A percentile compares a stretch with the other conserved stretches of the same genome.
Evolutionary conservation across 2,113 vertebrate species (phyloP).

Genomic region (Trinectes maculatus): DNA sequence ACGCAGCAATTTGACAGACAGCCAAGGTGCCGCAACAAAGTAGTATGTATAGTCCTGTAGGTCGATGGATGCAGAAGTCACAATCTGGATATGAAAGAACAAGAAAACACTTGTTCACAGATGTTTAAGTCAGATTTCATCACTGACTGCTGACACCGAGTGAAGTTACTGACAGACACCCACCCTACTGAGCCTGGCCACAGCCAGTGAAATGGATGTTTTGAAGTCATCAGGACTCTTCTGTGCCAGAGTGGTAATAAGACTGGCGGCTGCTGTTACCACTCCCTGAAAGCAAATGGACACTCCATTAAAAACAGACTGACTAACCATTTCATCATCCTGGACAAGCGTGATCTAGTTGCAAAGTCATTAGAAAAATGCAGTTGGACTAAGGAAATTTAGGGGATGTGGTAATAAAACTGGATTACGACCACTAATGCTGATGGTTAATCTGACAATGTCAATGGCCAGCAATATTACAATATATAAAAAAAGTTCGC

Average conservation of each 20-base stretch:
- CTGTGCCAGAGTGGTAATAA: constrained; percentile 89
- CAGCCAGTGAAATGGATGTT: constrained; percentile 86
- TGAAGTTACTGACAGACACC: background rate
- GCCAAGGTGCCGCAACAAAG: constrained; percentile 90
- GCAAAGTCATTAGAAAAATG: too few species aligned
- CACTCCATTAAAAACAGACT: too few species aligned
- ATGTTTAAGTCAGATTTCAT: background rate
- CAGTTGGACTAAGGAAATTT: too few species aligned
- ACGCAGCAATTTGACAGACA: constrained; percentile 88
- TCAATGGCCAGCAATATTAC: too few species aligned
- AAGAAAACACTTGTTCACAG: background rate
- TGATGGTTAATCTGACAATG: too few species aligned
- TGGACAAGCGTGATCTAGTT: too few species aligned
- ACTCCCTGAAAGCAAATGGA: constrained; percentile 83
- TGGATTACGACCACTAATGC: too few species aligned
- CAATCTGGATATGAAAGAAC: constrained; percentile 78
- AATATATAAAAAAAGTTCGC: too few species aligned
- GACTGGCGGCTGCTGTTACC: constrained; percentile 87
- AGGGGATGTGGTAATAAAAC: too few species aligned
- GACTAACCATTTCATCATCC: too few species aligned
- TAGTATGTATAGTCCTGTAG: constrained; percentile 93
- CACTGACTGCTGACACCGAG: background rate
- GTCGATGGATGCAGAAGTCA: constrained; percentile 90
- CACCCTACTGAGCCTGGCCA: constrained; percentile 89
- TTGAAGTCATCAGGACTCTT: constrained; percentile 92